Evolutionary conservation across 2,113 vertebrate species (phyloP).

Genomic region (Pungitius pungitius): DNA sequence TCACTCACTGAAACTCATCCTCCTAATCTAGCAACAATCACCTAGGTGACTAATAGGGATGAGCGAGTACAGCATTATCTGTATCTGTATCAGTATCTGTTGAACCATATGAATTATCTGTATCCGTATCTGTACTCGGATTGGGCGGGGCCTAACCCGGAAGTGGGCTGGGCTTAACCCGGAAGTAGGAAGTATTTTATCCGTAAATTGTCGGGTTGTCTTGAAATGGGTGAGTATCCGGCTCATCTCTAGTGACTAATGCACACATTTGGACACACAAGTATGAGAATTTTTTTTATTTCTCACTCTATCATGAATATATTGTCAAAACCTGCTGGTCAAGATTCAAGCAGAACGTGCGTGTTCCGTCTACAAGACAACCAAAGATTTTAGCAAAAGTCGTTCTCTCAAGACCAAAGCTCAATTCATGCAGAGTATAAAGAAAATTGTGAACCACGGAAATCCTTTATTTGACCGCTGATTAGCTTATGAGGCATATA

Average conservation of each 20-base stretch:
- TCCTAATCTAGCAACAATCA: neutral
- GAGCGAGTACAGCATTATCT: no score
- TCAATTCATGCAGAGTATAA: neutral
- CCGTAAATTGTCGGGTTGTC: no score
- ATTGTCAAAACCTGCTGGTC: neutral
- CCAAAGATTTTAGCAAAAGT: neutral
- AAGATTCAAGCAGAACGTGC: neutral
- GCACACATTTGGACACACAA: constrained; percentile 6
- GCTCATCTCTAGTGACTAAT: no score
- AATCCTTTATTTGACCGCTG: neutral
- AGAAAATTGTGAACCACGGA: neutral
- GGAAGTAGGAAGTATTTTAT: no score
- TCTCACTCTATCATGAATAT: neutral
- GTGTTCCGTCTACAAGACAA: neutral
- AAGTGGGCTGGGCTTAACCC: no score
- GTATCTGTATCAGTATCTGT: no score
- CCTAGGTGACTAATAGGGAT: no score
- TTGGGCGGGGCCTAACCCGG: no score
- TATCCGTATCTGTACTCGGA: no score
- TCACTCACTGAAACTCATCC: neutral
- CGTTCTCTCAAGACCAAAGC: neutral
- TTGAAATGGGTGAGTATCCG: no score
- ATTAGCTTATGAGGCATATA: neutral
- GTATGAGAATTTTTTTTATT: neutral
- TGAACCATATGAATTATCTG: no score